Evolutionary conservation across 2,113 vertebrate species (phyloP).

Genomic region (Alligator mississippiensis): DNA sequence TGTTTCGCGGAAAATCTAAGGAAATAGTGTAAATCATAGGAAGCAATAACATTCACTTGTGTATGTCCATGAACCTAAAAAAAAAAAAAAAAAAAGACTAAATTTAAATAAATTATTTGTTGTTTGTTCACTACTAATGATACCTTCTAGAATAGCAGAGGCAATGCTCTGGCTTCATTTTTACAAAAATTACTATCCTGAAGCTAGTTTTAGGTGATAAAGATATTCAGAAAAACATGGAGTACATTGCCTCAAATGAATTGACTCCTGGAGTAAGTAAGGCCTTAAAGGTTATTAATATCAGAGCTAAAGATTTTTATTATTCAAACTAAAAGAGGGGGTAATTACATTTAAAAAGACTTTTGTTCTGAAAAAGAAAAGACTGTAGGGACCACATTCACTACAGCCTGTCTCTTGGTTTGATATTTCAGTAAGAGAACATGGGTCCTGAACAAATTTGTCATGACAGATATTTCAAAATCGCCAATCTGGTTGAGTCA

Average conservation of each 20-base stretch:
- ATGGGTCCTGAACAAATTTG: background rate
- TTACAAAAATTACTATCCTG: background rate
- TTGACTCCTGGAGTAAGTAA: background rate
- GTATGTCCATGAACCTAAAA: too few relatives aligned
- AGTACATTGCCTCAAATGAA: background rate
- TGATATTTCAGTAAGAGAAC: too few relatives aligned
- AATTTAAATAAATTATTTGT: background rate
- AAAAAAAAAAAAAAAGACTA: background rate
- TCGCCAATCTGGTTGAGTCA: background rate
- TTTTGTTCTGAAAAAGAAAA: background rate
- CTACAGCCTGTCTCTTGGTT: background rate
- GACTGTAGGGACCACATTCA: background rate
- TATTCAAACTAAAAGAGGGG: background rate
- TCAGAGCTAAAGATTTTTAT: background rate
- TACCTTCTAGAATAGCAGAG: background rate
- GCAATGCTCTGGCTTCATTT: background rate
- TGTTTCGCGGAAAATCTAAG: background rate
- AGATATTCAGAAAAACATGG: background rate
- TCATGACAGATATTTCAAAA: background rate
- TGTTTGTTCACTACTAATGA: fast-evolving
- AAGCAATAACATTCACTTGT: too few relatives aligned
- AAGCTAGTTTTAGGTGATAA: background rate
- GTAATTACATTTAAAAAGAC: background rate
- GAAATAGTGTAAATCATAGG: background rate
- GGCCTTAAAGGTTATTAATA: background rate